Conservation (phyloP, 1,140 invertebrate genomes). For the Zaprionus taronus region DNA sequence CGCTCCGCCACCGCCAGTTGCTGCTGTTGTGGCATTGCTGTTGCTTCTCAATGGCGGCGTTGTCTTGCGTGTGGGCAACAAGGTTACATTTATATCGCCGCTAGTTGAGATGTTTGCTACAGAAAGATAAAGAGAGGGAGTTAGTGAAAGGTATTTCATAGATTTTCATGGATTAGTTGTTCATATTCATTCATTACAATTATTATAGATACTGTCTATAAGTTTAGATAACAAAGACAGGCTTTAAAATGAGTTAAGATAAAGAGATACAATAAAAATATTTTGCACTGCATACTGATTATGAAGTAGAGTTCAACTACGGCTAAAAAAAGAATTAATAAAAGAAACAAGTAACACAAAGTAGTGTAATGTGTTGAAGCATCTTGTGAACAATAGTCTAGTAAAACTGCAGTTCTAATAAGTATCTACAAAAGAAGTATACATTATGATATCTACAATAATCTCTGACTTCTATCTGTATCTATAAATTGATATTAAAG, state of each 20-base stretch:
- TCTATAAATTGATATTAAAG: background rate
- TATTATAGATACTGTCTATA: background rate
- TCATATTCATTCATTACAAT: background rate
- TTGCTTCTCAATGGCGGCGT: slow-evolving; percentile 34
- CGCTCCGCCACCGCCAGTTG: slow-evolving; percentile 18
- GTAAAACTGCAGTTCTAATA: too few relatives aligned
- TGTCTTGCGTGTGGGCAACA: slow-evolving; percentile 30
- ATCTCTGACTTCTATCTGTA: background rate
- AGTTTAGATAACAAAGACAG: background rate
- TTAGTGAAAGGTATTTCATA: background rate
- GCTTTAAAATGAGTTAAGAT: too few relatives aligned
- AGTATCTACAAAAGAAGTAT: too few relatives aligned
- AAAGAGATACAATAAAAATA: too few relatives aligned
- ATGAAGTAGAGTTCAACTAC: too few relatives aligned
- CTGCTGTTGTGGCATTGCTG: slow-evolving; percentile 28
- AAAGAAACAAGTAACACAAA: too few relatives aligned
- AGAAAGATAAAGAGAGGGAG: background rate
- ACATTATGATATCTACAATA: background rate
- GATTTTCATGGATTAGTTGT: background rate
- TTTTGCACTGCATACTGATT: too few relatives aligned
- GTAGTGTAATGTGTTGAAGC: too few relatives aligned
- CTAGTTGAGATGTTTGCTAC: slow-evolving; percentile 18
- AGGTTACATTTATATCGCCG: slow-evolving; percentile 30
- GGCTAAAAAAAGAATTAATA: too few relatives aligned
- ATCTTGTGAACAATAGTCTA: too few relatives aligned